Evolutionary conservation across 2,888 invertebrate genomes (phyloP).

Genomic region (Parthenolecanium corni): DNA sequence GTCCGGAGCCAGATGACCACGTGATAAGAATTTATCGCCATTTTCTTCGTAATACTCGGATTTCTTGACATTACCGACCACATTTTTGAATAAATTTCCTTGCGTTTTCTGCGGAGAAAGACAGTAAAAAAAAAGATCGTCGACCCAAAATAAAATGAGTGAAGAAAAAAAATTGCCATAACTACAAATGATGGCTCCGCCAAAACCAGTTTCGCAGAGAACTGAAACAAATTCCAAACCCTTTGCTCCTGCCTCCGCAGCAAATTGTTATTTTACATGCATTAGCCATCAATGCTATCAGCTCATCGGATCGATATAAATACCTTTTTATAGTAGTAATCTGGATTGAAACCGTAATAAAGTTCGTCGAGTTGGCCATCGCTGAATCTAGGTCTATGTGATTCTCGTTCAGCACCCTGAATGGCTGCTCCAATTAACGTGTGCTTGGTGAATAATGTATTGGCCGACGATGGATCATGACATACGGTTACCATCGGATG

Average conservation of each 20-base stretch:
- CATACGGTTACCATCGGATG: conserved; percentile 32
- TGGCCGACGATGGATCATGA: conserved; percentile 30
- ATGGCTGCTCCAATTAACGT: conserved; percentile 25
- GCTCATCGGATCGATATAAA: not conserved
- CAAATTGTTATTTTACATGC: too few species aligned
- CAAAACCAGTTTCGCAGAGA: too few species aligned
- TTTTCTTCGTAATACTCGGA: conserved; percentile 10
- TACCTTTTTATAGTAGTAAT: conserved; percentile 32
- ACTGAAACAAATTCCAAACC: too few species aligned
- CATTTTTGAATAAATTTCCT: conserved; percentile 13
- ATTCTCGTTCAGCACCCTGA: conserved; percentile 31
- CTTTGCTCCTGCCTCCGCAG: too few species aligned
- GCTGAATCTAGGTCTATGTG: conserved; percentile 31
- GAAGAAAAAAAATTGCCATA: not conserved
- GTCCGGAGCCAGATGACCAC: conserved; percentile 45
- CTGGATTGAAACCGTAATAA: conserved; percentile 32
- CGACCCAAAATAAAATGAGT: not conserved
- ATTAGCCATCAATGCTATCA: not conserved
- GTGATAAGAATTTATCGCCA: conserved; percentile 37
- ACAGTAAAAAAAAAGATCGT: not conserved
- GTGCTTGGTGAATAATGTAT: conserved; percentile 32
- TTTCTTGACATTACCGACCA: conserved; percentile 8
- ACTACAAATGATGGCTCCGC: not conserved
- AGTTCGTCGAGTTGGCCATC: conserved; percentile 31
- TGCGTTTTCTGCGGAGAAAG: conserved; percentile 20